phyloP scores from a whole-genome alignment of 2,113 vertebrate species.

The Ophiodon elongatus region DNA sequence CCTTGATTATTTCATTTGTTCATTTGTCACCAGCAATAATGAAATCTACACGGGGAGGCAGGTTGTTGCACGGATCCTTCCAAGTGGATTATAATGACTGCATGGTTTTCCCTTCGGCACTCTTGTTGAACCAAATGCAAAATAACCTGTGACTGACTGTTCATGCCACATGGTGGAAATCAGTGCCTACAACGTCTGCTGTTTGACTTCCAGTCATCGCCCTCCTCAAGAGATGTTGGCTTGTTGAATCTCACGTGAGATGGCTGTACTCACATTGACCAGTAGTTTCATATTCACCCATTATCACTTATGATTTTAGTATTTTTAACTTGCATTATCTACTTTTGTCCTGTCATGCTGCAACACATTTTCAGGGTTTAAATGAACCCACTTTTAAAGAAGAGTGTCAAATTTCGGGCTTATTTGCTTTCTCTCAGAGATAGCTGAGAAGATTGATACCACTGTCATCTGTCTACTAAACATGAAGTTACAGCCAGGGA shows the following conservation, averaged over 20 bases:
- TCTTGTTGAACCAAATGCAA: conserved; percentile 21
- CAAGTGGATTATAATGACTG: background rate
- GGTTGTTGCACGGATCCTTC: background rate
- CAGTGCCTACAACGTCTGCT: background rate
- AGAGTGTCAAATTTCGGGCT: too few relatives aligned
- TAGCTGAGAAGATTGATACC: too few relatives aligned
- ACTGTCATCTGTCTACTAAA: too few relatives aligned
- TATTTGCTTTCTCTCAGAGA: too few relatives aligned
- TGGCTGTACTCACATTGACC: too few relatives aligned
- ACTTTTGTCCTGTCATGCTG: too few relatives aligned
- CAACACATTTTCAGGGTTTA: too few relatives aligned
- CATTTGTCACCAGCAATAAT: conserved; percentile 11
- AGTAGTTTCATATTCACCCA: conserved; percentile 2
- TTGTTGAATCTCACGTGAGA: background rate
- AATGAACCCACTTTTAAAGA: too few relatives aligned
- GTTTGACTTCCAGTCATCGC: background rate
- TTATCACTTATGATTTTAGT: background rate
- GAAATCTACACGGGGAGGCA: background rate
- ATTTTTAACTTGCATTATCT: too few relatives aligned
- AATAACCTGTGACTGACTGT: background rate
- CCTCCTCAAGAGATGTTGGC: background rate
- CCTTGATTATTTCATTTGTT: conserved; percentile 27
- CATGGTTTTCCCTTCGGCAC: background rate
- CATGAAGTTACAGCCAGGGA: too few relatives aligned
- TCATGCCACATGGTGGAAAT: background rate